Evolutionary conservation across 1,140 invertebrate genomes (phyloP).

Genomic region (Druon quercuslanigerum): DNA sequence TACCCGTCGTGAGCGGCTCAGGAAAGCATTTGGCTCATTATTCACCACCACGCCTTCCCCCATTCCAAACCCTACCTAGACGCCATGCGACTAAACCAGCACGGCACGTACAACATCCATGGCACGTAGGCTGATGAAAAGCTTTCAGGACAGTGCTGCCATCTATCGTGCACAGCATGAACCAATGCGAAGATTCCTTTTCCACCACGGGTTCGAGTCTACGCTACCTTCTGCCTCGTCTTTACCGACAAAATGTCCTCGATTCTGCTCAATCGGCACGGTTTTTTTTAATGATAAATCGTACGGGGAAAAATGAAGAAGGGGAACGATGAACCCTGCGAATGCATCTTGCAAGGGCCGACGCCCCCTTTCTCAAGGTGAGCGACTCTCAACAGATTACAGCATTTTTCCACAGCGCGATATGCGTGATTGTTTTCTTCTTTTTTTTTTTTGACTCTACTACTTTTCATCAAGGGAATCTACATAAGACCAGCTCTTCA

Average conservation of each 20-base stretch:
- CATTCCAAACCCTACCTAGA: slow-evolving; percentile 32
- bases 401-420: slow-evolving; percentile 59
- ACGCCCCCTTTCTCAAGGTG: slow-evolving; percentile 67
- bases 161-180: slow-evolving; percentile 29
- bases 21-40: slow-evolving; percentile 54
- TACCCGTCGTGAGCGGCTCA: slow-evolving; percentile 1
- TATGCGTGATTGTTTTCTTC: slow-evolving; percentile 41
- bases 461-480: slow-evolving; percentile 9
- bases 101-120: slow-evolving; percentile 59
- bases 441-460: slow-evolving; percentile 34
- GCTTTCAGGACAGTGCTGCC: slow-evolving; percentile 26
- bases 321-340: slow-evolving; percentile 57
- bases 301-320: slow-evolving; percentile 31
- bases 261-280: slow-evolving; percentile 22
- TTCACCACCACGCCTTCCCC: slow-evolving; percentile 40
- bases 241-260: background rate
- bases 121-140: background rate
- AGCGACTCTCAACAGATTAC: slow-evolving; percentile 66
- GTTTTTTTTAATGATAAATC: slow-evolving; percentile 40
- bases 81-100: slow-evolving; percentile 54
- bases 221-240: background rate
- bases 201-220: slow-evolving; percentile 6
- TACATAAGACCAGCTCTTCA: background rate
- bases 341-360: slow-evolving; percentile 62
- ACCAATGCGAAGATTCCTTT: background rate